Evolutionary conservation across 2,797 vertebrate genomes (phyloP).

Genomic region (Acrocephalus scirpaceus): DNA sequence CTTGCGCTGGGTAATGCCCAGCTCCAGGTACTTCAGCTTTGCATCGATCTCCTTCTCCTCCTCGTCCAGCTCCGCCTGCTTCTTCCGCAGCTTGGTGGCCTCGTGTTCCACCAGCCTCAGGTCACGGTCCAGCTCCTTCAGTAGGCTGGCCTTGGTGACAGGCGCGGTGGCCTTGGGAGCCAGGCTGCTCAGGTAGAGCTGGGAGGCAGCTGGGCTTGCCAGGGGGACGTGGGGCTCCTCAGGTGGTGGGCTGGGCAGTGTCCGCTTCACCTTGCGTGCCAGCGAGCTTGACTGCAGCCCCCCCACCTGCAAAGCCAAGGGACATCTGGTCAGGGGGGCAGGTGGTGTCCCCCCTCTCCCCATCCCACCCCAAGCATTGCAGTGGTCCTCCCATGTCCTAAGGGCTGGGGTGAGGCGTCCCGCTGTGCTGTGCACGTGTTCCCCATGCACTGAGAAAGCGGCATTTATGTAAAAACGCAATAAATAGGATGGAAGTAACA

Average conservation of each 20-base stretch:
- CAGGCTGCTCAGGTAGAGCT: conserved; percentile 91
- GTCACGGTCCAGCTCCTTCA: conserved; percentile 95
- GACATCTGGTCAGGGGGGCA: background rate
- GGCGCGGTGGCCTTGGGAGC: conserved; percentile 85
- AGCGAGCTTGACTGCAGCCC: conserved; percentile 91
- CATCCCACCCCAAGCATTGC: fast-evolving
- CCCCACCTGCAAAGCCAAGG: conserved; percentile 83
- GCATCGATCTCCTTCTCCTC: conserved; percentile 99
- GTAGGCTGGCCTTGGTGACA: conserved; percentile 91
- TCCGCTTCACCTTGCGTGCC: conserved; percentile 98
- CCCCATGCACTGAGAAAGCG: background rate
- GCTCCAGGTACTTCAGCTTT: conserved; percentile 94
- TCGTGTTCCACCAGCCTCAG: conserved; percentile 97
- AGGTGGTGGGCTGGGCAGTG: conserved; percentile 96
- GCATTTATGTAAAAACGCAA: conserved; percentile 35
- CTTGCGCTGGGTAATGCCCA: conserved; percentile 96
- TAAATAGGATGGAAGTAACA: conserved; percentile 69
- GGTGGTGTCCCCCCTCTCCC: fast-evolving
- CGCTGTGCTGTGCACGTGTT: background rate
- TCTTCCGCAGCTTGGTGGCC: conserved; percentile 96
- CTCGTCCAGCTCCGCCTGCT: conserved; percentile 97
- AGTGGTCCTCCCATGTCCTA: fast-evolving
- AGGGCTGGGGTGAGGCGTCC: background rate
- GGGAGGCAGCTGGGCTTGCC: conserved; percentile 88
- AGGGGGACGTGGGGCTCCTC: conserved; percentile 90